phyloP scores from a whole-genome alignment of 2,888 invertebrate genomes.

The Autographa gamma region DNA sequence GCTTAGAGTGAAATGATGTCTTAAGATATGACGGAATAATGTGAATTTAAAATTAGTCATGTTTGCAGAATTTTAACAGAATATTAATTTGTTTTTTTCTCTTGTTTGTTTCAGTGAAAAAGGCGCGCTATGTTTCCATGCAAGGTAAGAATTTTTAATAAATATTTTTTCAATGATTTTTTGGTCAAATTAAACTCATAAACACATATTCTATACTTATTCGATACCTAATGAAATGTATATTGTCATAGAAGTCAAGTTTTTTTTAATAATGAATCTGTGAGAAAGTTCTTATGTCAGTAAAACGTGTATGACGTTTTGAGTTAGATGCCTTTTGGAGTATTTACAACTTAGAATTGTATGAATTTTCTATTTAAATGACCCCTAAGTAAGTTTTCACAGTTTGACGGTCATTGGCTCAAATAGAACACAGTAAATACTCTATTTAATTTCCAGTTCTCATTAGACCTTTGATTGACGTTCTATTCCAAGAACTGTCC shows the following conservation, averaged over 20 bases:
- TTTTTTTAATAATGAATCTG: no score
- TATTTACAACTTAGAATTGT: neutral
- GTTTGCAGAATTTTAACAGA: conserved; percentile 16
- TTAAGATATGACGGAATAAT: no score
- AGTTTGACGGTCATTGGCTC: conserved; percentile 14
- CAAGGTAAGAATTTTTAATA: conserved; percentile 90
- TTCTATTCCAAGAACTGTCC: conserved; percentile 32
- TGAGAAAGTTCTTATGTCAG: no score
- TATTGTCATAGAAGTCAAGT: no score
- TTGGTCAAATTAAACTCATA: no score
- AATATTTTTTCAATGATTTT: neutral
- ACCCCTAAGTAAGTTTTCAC: conserved; percentile 18
- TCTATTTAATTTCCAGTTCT: conserved; percentile 37
- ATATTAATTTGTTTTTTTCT: conserved; percentile 27
- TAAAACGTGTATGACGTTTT: no score
- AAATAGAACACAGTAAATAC: conserved; percentile 12
- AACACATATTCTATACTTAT: no score
- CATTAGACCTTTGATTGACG: conserved; percentile 46
- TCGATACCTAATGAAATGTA: no score
- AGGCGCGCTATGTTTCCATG: conserved; percentile 95
- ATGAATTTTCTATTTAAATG: conserved; percentile 21
- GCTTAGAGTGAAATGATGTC: neutral
- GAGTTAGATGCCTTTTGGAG: no score
- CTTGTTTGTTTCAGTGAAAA: conserved; percentile 94
- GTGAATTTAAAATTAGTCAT: conserved; percentile 8